phyloP scores from a whole-genome alignment of 23 tunicate genomes.

The Ascidia mentula region DNA sequence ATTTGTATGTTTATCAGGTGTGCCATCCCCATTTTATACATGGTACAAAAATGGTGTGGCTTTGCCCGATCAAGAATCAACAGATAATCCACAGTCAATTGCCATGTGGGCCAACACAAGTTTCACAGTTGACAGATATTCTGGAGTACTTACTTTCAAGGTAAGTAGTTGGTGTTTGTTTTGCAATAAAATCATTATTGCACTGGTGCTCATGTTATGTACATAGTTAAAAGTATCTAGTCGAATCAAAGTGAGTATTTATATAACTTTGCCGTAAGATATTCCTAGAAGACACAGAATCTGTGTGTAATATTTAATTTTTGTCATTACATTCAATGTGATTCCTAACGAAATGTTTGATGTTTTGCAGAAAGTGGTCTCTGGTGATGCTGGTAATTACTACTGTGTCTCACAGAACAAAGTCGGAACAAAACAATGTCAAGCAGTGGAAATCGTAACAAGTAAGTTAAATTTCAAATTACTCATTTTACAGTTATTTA shows the following conservation, averaged over 20 bases:
- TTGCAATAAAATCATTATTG: no score
- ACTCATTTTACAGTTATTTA: no score
- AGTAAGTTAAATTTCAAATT: constrained; percentile 47
- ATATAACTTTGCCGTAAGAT: no score
- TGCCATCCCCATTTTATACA: constrained; percentile 60
- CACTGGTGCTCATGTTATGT: not conserved
- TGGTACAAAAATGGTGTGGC: constrained; percentile 68
- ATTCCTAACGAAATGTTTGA: no score
- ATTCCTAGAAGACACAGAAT: no score
- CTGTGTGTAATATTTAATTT: no score
- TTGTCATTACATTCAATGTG: no score
- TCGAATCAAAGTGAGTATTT: not conserved
- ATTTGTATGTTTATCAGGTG: no score
- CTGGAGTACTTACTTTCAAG: constrained; percentile 62
- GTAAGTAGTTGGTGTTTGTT: no score
- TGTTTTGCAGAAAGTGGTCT: constrained; percentile 24
- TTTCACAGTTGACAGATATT: constrained; percentile 31
- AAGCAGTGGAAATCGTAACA: constrained; percentile 23
- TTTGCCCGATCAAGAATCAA: constrained; percentile 58
- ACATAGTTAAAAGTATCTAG: not conserved
- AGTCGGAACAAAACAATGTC: constrained; percentile 25
- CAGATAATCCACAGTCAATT: constrained; percentile 3
- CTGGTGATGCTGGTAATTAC: constrained; percentile 43
- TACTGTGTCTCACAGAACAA: constrained; percentile 37
- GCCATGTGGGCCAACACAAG: constrained; percentile 61